Percentiles rank a stretch among this genome's conserved stretches.
These are phyloP conservation scores for Apotomis betuletana DNA, from an alignment of 2,888 invertebrate species.

Conservation along the genomic window DNA sequence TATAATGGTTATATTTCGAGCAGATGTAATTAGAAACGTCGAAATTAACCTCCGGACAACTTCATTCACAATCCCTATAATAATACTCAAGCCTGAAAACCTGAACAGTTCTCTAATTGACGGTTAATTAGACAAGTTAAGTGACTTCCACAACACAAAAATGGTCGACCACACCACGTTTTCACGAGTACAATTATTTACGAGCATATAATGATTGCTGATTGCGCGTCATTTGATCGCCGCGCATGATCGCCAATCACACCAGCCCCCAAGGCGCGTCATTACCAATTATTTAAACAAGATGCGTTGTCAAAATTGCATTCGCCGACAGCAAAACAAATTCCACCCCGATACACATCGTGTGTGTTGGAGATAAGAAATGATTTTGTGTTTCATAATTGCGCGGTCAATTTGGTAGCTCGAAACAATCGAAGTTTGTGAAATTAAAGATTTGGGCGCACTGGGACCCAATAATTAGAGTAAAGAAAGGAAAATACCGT, in stretches of 20 bases:
- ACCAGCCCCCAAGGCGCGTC: conserved; percentile 48
- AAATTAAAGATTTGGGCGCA: conserved; percentile 19
- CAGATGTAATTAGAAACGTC: too few relatives aligned
- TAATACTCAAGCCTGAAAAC: too few relatives aligned
- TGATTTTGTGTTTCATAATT: conserved; percentile 22
- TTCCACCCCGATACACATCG: conserved; percentile 34
- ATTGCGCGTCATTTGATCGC: conserved; percentile 45
- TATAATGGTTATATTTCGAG: too few relatives aligned
- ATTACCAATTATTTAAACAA: conserved; percentile 69
- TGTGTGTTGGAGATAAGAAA: conserved; percentile 40
- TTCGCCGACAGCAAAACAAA: conserved; percentile 48
- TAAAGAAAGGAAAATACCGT: background rate
- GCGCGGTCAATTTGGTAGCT: conserved; percentile 9
- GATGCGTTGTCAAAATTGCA: conserved; percentile 47
- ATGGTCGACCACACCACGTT: conserved; percentile 38
- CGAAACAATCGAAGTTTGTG: conserved; percentile 30
- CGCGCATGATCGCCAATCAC: conserved; percentile 30
- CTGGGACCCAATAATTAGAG: conserved; percentile 9
- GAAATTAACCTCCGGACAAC: too few relatives aligned
- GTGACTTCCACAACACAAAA: conserved; percentile 22
- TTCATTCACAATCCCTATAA: too few relatives aligned
- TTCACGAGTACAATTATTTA: conserved; percentile 49
- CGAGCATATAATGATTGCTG: conserved; percentile 48
- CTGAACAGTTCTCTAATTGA: too few relatives aligned
- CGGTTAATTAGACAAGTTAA: conserved; percentile 1